Evolutionary conservation across 2,797 vertebrate genomes (phyloP).

Genomic region (Silurus lanzhouensis): DNA sequence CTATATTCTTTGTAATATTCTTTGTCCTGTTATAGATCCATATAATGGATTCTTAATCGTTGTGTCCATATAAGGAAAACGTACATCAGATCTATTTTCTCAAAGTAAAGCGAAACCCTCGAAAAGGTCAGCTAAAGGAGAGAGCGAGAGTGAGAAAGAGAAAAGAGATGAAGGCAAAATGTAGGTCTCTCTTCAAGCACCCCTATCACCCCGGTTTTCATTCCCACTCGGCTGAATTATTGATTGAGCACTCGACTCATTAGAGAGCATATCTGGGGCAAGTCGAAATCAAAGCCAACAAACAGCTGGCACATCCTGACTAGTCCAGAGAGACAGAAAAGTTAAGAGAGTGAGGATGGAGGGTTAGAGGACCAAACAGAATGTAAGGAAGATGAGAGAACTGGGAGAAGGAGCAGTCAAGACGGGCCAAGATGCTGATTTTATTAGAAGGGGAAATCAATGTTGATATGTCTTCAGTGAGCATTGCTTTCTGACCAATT

Average conservation of each 20-base stretch:
- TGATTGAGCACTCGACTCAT: constrained; percentile 84
- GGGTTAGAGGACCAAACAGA: not conserved
- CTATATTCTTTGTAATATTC: not conserved
- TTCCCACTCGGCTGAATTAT: constrained; percentile 82
- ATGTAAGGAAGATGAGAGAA: not conserved
- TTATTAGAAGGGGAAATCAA: not conserved
- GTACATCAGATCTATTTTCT: not conserved
- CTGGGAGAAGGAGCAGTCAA: not conserved
- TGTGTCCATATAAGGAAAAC: not conserved
- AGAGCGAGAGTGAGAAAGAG: too few relatives aligned
- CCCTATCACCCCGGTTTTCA: constrained; percentile 70
- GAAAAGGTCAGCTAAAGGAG: not conserved
- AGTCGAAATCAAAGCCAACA: constrained; percentile 81
- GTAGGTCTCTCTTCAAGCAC: constrained; percentile 67
- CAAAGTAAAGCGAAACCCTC: not conserved
- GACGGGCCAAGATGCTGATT: not conserved
- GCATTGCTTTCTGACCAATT: not conserved
- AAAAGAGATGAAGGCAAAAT: constrained; percentile 33
- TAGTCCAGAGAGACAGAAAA: constrained; percentile 45
- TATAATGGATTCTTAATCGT: constrained; percentile 77
- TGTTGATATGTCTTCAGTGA: not conserved
- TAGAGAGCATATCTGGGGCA: constrained; percentile 79
- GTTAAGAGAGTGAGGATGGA: constrained; percentile 10
- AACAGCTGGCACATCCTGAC: constrained; percentile 75
- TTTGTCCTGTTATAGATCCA: constrained; percentile 84